A percentile compares a stretch with the other conserved stretches of the same genome.
Evolutionary conservation across 2,888 invertebrate genomes (phyloP).

Genomic region (Caenorhabditis zanzibari): DNA sequence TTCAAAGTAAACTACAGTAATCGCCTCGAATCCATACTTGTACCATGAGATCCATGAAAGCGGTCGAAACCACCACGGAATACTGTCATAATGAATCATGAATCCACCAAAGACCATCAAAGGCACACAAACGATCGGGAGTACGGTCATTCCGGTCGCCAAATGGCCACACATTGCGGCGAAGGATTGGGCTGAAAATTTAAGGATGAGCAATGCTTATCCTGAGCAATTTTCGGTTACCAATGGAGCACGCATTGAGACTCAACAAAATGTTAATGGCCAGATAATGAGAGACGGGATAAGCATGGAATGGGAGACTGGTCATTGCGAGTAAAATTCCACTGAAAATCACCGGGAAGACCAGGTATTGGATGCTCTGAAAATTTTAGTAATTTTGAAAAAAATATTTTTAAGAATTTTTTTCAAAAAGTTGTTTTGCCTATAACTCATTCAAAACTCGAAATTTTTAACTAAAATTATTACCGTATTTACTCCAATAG

Average conservation of each 20-base stretch:
- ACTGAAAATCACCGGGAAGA: conserved; percentile 91
- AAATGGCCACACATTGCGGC: conserved; percentile 63
- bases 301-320: conserved; percentile 85
- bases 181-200: conserved; percentile 61
- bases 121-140: conserved; percentile 63
- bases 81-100: conserved; percentile 63
- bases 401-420: too few relatives aligned
- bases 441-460: too few relatives aligned
- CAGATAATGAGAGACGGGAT: conserved; percentile 27
- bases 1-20: conserved; percentile 44
- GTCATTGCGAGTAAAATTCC: conserved; percentile 92
- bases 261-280: conserved; percentile 58
- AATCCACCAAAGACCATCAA: conserved; percentile 88
- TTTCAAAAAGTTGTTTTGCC: too few relatives aligned
- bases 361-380: conserved; percentile 89
- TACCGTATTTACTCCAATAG: too few relatives aligned
- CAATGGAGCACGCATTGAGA: conserved; percentile 53
- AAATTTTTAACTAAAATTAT: too few relatives aligned
- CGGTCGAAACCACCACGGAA: conserved; percentile 82
- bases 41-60: conserved; percentile 84
- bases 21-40: conserved; percentile 82
- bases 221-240: too few relatives aligned
- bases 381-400: conserved; percentile 76
- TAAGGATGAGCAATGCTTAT: not conserved
- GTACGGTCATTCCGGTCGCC: conserved; percentile 59